Percentiles rank a stretch among this genome's conserved stretches.
phyloP scores from a whole-genome alignment of 2,888 invertebrate genomes.

The Heliconius hortense region DNA sequence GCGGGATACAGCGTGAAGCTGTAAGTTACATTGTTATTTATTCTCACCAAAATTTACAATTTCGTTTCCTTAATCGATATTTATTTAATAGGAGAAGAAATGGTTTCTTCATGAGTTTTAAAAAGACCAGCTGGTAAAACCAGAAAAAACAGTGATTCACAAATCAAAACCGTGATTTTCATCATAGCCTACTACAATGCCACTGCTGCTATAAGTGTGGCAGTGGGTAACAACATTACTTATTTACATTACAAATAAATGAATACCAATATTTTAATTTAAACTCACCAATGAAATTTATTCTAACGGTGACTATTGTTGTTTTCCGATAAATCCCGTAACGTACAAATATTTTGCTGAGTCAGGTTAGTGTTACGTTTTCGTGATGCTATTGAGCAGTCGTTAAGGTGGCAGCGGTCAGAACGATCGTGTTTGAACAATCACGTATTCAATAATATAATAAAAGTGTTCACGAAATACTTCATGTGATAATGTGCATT shows the following conservation, averaged over 20 bases:
- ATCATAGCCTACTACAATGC: background rate
- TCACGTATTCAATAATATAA: background rate
- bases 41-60: background rate
- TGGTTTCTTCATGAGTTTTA: background rate
- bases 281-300: background rate
- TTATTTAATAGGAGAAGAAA: background rate
- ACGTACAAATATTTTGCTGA: slow-evolving; percentile 33
- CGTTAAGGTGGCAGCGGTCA: slow-evolving; percentile 5
- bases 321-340: slow-evolving; percentile 12
- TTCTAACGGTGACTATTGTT: background rate
- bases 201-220: background rate
- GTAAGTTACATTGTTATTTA: background rate
- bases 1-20: background rate
- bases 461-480: background rate
- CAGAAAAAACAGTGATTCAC: background rate
- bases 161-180: background rate
- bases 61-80: background rate
- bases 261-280: background rate
- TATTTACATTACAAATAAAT: slow-evolving; percentile 2
- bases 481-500: background rate
- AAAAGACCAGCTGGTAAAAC: background rate
- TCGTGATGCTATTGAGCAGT: slow-evolving; percentile 17
- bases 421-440: background rate
- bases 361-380: slow-evolving; percentile 19
- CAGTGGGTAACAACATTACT: background rate